Base-by-base conservation (phyloP, 1,140 invertebrate genomes). In the Trichonephila clavipes region DNA sequence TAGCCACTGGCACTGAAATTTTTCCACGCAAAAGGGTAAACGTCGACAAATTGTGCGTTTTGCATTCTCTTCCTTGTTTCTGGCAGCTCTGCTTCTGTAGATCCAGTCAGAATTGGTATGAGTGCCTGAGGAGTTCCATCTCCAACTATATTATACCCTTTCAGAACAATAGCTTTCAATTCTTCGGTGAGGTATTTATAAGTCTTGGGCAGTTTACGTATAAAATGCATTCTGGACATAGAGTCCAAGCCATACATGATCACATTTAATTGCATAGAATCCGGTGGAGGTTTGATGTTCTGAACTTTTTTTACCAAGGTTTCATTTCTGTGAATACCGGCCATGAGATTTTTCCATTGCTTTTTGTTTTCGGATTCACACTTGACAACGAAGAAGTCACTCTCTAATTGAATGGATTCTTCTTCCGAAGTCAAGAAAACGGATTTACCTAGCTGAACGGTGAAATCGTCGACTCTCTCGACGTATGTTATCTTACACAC, bases 81-180 rank as follows among this genome's bases (percentile, higher is more conserved):
- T 0, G 98, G 98, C 44, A 99, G 95, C 95, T 99, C 98, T 7
- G 97, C 95, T 96, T 99, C 98, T 0, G 97, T 98, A 95, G 97
- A 97, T 44, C 97, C 97, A 0, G 98, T 99, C 0, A 99, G 96
- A 69, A 99, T 97, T 0, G 98, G 98, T 72, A 99, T 98, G 28
- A 99, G 96, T 0, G 98, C 98, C 95, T 99, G 98, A 0, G 98
- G 98, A 0, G 98, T 99, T 0, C 98, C 98, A 96, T 99, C 99
- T 0, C 98, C 98, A 4, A 99, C 97, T 90, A 99, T 99, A 95
- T 99, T 99, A 94, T 98, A 98, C 94, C 98, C 98, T 95, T 98
- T 96, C 1, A 99, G 95, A 12, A 98, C 96, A 21, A 97, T 96
- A 6, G 97, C 97, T 51, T 97, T 96, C n/a, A 99, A 95, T 16